phyloP scores from a whole-genome alignment of 2,113 vertebrate species.

The Lasiurus cinereus region DNA sequence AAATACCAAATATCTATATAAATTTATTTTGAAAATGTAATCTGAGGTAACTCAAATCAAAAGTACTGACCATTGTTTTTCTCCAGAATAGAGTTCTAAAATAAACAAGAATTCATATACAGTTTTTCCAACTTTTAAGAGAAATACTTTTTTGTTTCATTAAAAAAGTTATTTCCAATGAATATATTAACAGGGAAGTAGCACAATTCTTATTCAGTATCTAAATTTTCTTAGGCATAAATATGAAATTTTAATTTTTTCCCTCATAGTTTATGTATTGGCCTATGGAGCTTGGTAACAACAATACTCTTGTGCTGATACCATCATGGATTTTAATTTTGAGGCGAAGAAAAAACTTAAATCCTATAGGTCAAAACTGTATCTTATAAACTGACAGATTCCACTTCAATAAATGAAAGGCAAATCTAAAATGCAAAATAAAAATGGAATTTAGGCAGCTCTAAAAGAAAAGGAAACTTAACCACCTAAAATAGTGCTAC shows the following conservation, averaged over 20 bases:
- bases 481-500: slow-evolving; percentile 26
- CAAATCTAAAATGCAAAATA: slow-evolving; percentile 69
- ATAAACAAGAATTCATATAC: slow-evolving; percentile 55
- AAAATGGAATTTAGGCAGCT: slow-evolving; percentile 71
- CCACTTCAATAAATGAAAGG: slow-evolving; percentile 49
- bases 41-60: slow-evolving; percentile 61
- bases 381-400: slow-evolving; percentile 45
- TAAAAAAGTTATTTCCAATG: slow-evolving; percentile 68
- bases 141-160: slow-evolving; percentile 65
- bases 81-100: slow-evolving; percentile 68
- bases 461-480: slow-evolving; percentile 61
- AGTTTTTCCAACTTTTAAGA: slow-evolving; percentile 70
- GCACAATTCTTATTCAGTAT: slow-evolving; percentile 53
- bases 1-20: slow-evolving; percentile 73
- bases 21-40: slow-evolving; percentile 70
- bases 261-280: slow-evolving; percentile 1
- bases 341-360: slow-evolving; percentile 15
- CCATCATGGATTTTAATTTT: slow-evolving; percentile 51
- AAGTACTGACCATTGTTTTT: slow-evolving; percentile 62
- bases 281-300: slow-evolving; percentile 26
- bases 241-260: slow-evolving; percentile 31
- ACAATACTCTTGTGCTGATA: slow-evolving; percentile 17
- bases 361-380: neutral
- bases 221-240: slow-evolving; percentile 60
- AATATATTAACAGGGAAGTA: slow-evolving; percentile 63